Evolutionary conservation across 2,888 invertebrate species (phyloP).

Genomic region (Aspidiotus rigidus): DNA sequence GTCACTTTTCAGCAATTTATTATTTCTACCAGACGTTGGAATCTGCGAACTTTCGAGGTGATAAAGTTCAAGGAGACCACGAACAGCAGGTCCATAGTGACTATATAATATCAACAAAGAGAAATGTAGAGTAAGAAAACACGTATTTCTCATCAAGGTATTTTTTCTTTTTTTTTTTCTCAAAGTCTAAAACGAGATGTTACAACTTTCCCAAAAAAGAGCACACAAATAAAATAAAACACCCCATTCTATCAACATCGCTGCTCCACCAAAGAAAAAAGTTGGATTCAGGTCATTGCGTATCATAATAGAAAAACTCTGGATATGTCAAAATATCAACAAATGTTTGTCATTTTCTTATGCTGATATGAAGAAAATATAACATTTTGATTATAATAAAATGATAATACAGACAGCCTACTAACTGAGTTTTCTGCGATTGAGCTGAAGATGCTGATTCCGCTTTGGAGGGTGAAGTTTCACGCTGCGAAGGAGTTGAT

Average conservation of each 20-base stretch:
- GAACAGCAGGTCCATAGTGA: constrained; percentile 53
- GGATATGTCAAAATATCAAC: too few species aligned
- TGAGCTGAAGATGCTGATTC: neutral
- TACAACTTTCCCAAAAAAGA: neutral
- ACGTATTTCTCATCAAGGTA: too few species aligned
- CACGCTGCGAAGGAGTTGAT: neutral
- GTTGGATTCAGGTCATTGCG: too few species aligned
- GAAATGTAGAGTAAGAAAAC: neutral
- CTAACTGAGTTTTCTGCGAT: constrained; percentile 5
- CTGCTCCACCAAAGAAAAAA: too few species aligned
- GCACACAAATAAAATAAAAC: neutral
- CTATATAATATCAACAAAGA: constrained; percentile 37
- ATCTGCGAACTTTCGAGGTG: constrained; percentile 46
- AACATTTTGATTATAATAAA: neutral
- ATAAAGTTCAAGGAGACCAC: constrained; percentile 52
- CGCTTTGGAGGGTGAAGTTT: neutral
- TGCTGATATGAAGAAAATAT: neutral
- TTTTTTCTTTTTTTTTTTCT: too few species aligned
- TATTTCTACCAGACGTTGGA: constrained; percentile 51
- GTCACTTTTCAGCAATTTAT: constrained; percentile 53
- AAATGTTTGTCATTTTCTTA: too few species aligned
- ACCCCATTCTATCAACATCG: too few species aligned
- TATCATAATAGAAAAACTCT: too few species aligned
- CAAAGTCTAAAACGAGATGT: neutral
- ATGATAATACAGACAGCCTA: neutral